Evolutionary conservation across 2,797 vertebrate species (phyloP).

Genomic region (Chelmon rostratus): DNA sequence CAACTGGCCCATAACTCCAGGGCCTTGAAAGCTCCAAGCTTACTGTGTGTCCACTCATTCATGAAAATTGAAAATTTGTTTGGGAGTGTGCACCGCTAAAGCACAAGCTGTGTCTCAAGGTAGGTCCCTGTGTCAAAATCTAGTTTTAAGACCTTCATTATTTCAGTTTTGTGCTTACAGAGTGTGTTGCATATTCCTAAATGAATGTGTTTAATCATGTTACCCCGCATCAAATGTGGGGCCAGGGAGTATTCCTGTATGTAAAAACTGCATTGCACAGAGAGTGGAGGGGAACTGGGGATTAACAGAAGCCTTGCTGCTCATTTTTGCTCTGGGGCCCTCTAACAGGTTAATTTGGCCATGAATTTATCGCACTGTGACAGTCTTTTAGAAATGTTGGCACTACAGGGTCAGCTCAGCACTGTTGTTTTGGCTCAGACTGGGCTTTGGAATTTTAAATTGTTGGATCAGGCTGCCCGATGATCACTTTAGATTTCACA

Average conservation of each 20-base stretch:
- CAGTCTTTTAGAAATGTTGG: neutral
- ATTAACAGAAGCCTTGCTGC: neutral
- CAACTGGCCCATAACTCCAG: neutral
- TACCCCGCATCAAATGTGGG: neutral
- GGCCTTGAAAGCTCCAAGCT: neutral
- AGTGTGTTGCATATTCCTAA: neutral
- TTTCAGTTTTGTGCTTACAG: neutral
- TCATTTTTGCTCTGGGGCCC: no score
- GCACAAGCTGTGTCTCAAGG: neutral
- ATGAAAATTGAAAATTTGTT: neutral
- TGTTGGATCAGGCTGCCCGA: neutral
- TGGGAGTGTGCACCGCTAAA: neutral
- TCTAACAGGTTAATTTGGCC: neutral
- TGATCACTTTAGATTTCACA: neutral
- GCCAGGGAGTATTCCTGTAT: neutral
- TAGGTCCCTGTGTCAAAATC: neutral
- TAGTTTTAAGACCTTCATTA: neutral
- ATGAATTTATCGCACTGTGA: neutral
- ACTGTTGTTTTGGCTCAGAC: neutral
- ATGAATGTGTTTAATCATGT: neutral
- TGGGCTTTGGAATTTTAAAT: neutral
- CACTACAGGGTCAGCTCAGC: neutral
- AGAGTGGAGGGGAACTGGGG: neutral
- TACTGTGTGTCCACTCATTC: neutral
- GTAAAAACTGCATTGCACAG: neutral